Conservation (phyloP, 2,888 invertebrate species). For the Anagyrus pseudococci region DNA sequence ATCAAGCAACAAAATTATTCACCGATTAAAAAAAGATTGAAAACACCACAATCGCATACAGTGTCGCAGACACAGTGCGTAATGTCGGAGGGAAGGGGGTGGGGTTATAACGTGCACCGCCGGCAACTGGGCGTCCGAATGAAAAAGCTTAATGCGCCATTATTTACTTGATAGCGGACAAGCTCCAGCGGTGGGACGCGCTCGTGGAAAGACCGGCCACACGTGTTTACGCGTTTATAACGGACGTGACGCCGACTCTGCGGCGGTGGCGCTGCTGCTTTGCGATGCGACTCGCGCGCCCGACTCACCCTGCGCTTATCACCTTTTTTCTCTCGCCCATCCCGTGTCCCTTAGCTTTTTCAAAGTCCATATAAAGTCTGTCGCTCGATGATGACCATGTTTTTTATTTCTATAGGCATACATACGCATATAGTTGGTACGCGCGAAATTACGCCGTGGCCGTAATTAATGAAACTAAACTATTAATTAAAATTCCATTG, state of each 20-base stretch:
- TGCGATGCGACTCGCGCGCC: constrained; percentile 52
- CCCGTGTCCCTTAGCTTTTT: background rate
- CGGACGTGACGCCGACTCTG: constrained; percentile 57
- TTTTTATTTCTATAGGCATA: no score
- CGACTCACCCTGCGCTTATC: constrained; percentile 51
- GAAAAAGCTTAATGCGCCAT: constrained; percentile 61
- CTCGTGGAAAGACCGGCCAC: constrained; percentile 43
- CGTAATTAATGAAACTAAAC: constrained; percentile 61
- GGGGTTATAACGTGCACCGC: no score
- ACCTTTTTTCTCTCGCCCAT: background rate
- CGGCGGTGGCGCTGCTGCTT: constrained; percentile 48
- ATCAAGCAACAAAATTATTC: no score
- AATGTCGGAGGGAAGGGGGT: no score
- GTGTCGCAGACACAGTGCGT: no score
- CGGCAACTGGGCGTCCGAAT: no score
- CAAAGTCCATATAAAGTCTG: no score
- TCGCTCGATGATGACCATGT: no score
- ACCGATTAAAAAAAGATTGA: no score
- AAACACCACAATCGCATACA: no score
- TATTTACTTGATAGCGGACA: constrained; percentile 61
- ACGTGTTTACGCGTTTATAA: constrained; percentile 61
- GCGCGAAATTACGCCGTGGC: constrained; percentile 52
- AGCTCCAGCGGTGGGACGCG: constrained; percentile 40
- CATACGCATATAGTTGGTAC: no score
- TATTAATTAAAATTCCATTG: constrained; percentile 62